Evolutionary conservation across 2,888 invertebrate species (phyloP).

Genomic region (Elmis aenea): DNA sequence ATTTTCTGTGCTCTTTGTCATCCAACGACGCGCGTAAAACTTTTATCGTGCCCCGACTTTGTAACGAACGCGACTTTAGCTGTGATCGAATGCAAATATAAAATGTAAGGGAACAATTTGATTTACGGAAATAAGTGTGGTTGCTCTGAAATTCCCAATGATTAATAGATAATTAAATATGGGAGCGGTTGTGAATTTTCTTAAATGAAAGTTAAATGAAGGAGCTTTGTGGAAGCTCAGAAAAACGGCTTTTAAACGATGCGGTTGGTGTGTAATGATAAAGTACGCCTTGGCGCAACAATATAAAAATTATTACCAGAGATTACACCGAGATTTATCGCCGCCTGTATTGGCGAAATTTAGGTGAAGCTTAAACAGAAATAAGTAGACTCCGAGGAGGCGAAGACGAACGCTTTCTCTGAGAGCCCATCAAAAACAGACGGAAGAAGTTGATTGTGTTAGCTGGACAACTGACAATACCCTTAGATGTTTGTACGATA

Average conservation of each 20-base stretch:
- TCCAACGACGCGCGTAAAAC: no score
- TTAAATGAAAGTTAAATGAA: conserved; percentile 7
- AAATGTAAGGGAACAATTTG: no score
- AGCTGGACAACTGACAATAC: conserved; percentile 21
- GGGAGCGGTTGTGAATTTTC: conserved; percentile 2
- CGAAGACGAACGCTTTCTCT: conserved; percentile 16
- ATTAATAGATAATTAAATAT: conserved; percentile 10
- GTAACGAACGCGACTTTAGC: no score
- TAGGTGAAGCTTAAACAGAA: conserved; percentile 12
- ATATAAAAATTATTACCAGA: conserved; percentile 22
- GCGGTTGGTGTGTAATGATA: conserved; percentile 9
- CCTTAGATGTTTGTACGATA: conserved; percentile 22
- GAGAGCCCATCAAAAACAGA: conserved; percentile 22
- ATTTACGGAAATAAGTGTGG: no score
- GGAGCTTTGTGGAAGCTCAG: conserved; percentile 5
- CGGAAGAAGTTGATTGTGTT: conserved; percentile 29
- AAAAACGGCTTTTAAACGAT: conserved; percentile 5
- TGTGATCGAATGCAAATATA: no score
- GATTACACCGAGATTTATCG: conserved; percentile 23
- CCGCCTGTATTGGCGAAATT: conserved; percentile 13
- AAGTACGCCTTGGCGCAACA: conserved; percentile 14
- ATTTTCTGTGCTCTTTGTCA: no score
- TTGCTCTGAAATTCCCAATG: background rate
- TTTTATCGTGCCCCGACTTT: no score
- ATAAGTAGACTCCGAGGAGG: conserved; percentile 14